Percentiles rank a stretch among this genome's conserved stretches.
Conservation (phyloP, 2,113 vertebrate species). For the Garra rufa region DNA sequence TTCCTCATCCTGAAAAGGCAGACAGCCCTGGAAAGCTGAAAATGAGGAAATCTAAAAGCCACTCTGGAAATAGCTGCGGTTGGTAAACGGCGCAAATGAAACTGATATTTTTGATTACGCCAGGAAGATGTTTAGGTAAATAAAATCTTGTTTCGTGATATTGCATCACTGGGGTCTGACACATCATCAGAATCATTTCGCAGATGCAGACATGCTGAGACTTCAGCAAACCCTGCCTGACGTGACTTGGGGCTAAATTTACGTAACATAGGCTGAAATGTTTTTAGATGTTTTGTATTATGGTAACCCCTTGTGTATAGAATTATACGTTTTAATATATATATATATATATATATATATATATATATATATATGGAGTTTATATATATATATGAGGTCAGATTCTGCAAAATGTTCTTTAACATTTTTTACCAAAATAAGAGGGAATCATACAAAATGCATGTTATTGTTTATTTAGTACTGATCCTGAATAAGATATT, state of each 20-base stretch:
- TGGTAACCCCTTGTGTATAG: not conserved
- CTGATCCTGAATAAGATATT: no score
- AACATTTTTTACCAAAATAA: no score
- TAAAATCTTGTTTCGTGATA: constrained; percentile 26
- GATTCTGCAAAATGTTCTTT: no score
- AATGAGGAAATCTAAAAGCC: not conserved
- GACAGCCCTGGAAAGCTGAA: constrained; percentile 1
- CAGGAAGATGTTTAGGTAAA: constrained; percentile 7
- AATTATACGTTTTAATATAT: not conserved
- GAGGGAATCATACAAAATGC: no score
- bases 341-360: no score
- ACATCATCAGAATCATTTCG: constrained; percentile 5
- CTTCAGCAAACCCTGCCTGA: constrained; percentile 1
- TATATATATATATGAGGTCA: no score
- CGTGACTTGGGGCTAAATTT: constrained; percentile 13
- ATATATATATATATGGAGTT: no score
- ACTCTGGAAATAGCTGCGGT: constrained; percentile 10
- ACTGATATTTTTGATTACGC: constrained; percentile 12
- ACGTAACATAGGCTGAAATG: not conserved
- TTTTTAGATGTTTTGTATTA: not conserved
- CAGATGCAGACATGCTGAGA: not conserved
- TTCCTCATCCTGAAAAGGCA: constrained; percentile 35
- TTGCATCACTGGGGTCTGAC: constrained; percentile 30
- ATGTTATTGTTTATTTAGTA: no score
- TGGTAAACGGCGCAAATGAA: not conserved